Base-by-base conservation (phyloP, 2,797 vertebrate genomes). In the Coregonus ussuriensis region DNA sequence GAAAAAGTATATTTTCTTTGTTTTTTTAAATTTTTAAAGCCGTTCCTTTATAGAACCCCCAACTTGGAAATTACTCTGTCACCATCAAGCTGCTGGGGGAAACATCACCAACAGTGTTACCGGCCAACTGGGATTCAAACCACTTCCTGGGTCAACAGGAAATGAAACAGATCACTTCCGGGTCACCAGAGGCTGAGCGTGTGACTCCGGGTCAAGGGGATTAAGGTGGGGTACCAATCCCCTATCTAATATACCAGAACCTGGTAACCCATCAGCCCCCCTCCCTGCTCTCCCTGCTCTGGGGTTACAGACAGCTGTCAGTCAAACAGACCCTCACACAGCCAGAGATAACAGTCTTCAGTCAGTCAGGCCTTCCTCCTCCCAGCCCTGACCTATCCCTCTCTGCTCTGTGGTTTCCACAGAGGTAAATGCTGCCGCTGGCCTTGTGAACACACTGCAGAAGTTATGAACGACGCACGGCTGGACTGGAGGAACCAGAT, bases 381-480 rank as follows among this genome's bases (percentile, higher is more conserved):
- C 25, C 25, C 56, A 81, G 80, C 80, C 79, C 79, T 53, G 4
- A 80, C 56, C 85, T 67, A 73, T 14, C 77, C 54, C 84, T 67
- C 74, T n/a, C 52, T 76, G 70, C 75, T 59, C 77, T 88, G 77
- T 13, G 70, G 4, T 81, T 77, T 71, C 71, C 78, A 72, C 80
- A 85, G 83, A 80, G 81, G 84, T 73, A 82, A 53, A 83, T 77
- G 7, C 88, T 75, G 18, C 88, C 75, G 21, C 82, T 83, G 76
- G 75, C 79, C 76, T 84, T 76, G 75, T 68, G 79, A 80, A 82
- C 79, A 77, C 80, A 74, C 82, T 54, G 76, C 86, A 78, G 84
- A 84, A 14, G 6, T 29, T 13, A 33, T 14, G 65, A 14, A 67
- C 13, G 81, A 59, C 83, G 77, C 5, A 35, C 76, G 74, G 81